These are phyloP conservation scores for Sebastes elongatus DNA, from an alignment of 2,797 vertebrate species.

Conservation along the genomic window DNA sequence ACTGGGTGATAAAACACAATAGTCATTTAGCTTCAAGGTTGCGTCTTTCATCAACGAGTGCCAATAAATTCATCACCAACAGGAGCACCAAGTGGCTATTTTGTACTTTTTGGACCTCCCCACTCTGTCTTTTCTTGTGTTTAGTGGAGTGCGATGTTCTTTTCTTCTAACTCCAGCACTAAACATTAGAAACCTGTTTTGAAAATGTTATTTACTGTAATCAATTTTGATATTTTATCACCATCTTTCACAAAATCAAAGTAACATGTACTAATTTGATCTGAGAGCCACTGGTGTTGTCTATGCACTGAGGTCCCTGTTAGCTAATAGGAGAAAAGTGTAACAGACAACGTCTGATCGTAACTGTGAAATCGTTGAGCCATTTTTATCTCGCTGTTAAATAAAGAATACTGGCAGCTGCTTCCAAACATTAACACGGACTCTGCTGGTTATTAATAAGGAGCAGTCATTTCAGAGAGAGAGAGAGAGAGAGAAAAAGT, in stretches of 20 bases:
- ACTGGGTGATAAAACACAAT: neutral
- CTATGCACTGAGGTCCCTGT: neutral
- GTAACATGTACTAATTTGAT: neutral
- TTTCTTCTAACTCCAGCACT: neutral
- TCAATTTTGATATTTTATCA: neutral
- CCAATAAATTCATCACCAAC: neutral
- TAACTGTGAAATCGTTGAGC: constrained; percentile 34
- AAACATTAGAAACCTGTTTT: neutral
- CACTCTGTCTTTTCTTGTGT: neutral
- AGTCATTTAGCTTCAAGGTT: neutral
- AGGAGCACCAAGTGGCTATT: no score
- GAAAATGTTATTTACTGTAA: neutral
- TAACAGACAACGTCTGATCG: neutral
- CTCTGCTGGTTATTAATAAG: constrained; percentile 58
- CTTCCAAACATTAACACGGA: constrained; percentile 25
- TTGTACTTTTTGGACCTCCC: neutral
- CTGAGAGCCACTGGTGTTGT: neutral
- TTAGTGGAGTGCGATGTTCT: neutral
- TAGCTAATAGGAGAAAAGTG: neutral
- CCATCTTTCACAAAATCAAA: constrained; percentile 11
- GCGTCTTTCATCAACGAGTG: neutral
- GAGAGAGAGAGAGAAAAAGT: neutral
- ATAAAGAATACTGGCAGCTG: constrained; percentile 45
- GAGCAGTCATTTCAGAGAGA: constrained; percentile 46
- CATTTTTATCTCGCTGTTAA: constrained; percentile 48